phyloP scores from a whole-genome alignment of 2,888 invertebrate species.

The Machimus rusticus region DNA sequence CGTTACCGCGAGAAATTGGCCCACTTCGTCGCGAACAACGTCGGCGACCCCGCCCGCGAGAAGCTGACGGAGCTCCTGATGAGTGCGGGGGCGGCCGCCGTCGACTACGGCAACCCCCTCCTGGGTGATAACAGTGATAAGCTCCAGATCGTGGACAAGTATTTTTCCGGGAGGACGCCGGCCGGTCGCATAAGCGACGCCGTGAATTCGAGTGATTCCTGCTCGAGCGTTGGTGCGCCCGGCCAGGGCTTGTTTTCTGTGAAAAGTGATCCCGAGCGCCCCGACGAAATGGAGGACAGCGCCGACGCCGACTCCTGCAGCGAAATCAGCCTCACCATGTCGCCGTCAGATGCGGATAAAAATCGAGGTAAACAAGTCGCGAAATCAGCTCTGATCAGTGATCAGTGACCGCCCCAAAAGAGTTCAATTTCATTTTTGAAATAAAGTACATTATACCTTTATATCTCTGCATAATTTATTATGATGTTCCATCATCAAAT shows the following conservation, averaged over 20 bases:
- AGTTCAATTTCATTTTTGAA: background rate
- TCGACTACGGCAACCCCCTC: background rate
- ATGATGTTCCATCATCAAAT: no score
- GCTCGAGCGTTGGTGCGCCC: background rate
- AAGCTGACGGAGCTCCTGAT: slow-evolving; percentile 50
- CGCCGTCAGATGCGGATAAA: slow-evolving; percentile 59
- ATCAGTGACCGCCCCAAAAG: background rate
- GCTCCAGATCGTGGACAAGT: slow-evolving; percentile 29
- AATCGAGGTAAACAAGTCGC: slow-evolving; percentile 55
- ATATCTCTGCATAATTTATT: no score
- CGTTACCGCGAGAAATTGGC: slow-evolving; percentile 47
- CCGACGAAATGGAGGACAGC: slow-evolving; percentile 55
- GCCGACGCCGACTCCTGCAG: slow-evolving; percentile 62
- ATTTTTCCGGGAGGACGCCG: background rate
- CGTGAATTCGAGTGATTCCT: slow-evolving; percentile 2
- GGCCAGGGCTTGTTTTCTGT: background rate
- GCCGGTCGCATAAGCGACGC: background rate
- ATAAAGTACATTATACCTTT: no score
- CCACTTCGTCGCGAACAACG: slow-evolving; percentile 46
- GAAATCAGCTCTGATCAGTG: background rate
- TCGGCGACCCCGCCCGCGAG: slow-evolving; percentile 50
- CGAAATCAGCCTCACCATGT: slow-evolving; percentile 62
- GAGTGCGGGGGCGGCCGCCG: slow-evolving; percentile 39
- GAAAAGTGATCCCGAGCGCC: slow-evolving; percentile 23
- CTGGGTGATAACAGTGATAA: slow-evolving; percentile 41